Conservation (phyloP, 2,888 invertebrate genomes). For the Drosophila paramelanica region DNA sequence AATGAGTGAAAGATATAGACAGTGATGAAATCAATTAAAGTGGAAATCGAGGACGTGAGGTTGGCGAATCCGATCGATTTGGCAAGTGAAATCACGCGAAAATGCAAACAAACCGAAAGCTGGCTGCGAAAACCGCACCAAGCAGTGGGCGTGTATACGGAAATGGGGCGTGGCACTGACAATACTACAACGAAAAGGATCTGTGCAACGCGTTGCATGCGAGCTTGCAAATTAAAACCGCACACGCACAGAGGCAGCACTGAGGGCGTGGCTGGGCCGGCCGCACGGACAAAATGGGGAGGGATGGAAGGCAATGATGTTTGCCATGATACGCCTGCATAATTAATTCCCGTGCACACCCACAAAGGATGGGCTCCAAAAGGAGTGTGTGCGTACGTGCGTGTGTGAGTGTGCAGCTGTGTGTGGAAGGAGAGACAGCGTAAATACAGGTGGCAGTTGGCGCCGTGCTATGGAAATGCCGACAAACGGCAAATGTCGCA, state of each 20-base stretch:
- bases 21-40: conserved; percentile 58
- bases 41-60: conserved; percentile 18
- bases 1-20: not conserved
- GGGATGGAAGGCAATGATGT: conserved; percentile 44
- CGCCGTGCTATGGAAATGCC: conserved; percentile 55
- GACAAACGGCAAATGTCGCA: conserved; percentile 73
- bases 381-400: not conserved
- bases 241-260: conserved; percentile 57
- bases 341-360: conserved; percentile 67
- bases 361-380: conserved; percentile 14
- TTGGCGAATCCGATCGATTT: conserved; percentile 47
- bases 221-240: conserved; percentile 72
- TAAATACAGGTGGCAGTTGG: conserved; percentile 43
- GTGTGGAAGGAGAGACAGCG: not conserved
- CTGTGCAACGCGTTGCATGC: conserved; percentile 35
- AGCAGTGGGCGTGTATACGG: conserved; percentile 9
- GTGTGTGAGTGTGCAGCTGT: not conserved
- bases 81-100: conserved; percentile 64
- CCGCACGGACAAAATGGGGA: not conserved
- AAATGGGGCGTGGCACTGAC: conserved; percentile 32
- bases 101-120: conserved; percentile 43
- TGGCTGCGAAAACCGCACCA: conserved; percentile 26
- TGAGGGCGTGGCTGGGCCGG: not conserved
- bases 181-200: conserved; percentile 41
- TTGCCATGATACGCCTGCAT: conserved; percentile 78